phyloP scores from a whole-genome alignment of 1,140 invertebrate species.

The Leptinotarsa lineolata region DNA sequence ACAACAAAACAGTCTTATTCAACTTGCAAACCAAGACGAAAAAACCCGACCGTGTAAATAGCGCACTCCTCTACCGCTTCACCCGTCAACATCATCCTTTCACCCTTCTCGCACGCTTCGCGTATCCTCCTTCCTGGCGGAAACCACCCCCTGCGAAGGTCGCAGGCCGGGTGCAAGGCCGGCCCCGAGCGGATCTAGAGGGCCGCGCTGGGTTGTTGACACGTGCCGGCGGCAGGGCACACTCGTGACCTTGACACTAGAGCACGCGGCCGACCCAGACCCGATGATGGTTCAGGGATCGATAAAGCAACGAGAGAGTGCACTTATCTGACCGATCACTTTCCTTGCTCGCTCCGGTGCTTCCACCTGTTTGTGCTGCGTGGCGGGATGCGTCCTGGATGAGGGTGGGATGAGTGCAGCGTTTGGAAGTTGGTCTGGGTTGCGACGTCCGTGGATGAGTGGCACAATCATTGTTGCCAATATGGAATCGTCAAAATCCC shows the following conservation, averaged over 20 bases:
- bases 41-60: neutral
- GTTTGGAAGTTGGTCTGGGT: neutral
- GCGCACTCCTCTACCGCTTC: neutral
- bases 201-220: neutral
- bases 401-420: neutral
- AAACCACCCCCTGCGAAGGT: neutral
- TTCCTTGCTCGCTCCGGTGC: neutral
- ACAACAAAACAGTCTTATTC: no score
- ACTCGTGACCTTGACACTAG: neutral
- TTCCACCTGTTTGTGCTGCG: neutral
- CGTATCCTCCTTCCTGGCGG: neutral
- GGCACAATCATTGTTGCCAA: no score
- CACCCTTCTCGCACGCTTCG: neutral
- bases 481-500: no score
- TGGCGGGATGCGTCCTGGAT: neutral
- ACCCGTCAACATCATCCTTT: neutral
- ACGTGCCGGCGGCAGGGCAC: constrained; percentile 3
- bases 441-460: no score
- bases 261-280: constrained; percentile 3
- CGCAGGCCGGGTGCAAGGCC: neutral
- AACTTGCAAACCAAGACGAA: no score
- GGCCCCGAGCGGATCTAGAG: neutral
- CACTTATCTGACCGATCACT: neutral
- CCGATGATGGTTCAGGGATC: neutral
- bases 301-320: neutral